phyloP scores from a whole-genome alignment of 2,797 vertebrate genomes.

The Balearica regulorum region DNA sequence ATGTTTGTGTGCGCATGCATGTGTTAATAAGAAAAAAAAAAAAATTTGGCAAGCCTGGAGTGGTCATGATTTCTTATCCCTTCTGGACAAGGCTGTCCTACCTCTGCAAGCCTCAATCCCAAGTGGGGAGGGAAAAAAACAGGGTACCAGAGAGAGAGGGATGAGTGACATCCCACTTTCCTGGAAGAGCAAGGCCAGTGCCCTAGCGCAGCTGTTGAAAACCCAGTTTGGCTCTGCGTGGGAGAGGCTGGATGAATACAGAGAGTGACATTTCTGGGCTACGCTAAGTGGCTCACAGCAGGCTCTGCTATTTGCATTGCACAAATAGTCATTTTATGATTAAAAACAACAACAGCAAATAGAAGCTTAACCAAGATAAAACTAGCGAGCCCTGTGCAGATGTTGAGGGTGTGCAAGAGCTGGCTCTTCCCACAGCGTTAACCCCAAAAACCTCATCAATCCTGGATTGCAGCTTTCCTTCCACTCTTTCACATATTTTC shows the following conservation, averaged over 20 bases:
- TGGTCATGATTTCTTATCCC: rapidly evolving
- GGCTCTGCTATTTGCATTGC: constrained; percentile 36
- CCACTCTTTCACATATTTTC: rapidly evolving
- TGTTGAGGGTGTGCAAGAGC: not conserved
- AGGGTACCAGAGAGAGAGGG: not conserved
- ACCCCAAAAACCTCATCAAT: not conserved
- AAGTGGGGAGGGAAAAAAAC: not conserved
- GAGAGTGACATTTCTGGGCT: constrained; percentile 51
- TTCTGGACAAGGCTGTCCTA: not conserved
- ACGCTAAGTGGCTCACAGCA: constrained; percentile 44
- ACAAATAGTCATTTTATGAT: constrained; percentile 55
- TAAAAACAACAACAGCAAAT: constrained; percentile 56
- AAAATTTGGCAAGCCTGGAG: not conserved
- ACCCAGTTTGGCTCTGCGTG: not conserved
- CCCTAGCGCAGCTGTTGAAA: not conserved
- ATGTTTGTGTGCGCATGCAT: rapidly evolving
- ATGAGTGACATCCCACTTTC: not conserved
- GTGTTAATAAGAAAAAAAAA: rapidly evolving
- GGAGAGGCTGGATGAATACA: not conserved
- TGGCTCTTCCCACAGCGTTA: not conserved
- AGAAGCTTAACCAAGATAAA: constrained; percentile 19
- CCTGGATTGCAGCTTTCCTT: not conserved
- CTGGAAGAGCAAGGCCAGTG: not conserved
- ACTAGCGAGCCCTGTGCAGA: not conserved
- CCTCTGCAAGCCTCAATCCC: not conserved